Percentiles rank a stretch among this genome's conserved stretches.
phyloP scores from a whole-genome alignment of 30 jellyfish, hydroid and myxozoan species.

The Clytia hemisphaerica region DNA sequence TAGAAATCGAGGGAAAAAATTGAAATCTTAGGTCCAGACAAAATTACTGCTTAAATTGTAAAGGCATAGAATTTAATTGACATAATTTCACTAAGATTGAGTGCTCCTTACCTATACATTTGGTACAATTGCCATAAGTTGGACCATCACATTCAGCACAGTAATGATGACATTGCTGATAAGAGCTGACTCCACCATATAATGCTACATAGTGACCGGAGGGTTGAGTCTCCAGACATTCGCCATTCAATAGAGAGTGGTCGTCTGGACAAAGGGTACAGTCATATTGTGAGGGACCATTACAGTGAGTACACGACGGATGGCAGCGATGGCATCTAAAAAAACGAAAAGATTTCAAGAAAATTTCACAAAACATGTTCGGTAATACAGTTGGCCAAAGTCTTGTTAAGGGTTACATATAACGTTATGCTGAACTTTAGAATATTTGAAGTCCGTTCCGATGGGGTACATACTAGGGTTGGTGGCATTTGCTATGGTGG shows the following conservation, averaged over 20 bases:
- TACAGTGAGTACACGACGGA: conserved; percentile 8
- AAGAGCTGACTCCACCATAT: conserved; percentile 15
- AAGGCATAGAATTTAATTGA: too few relatives aligned
- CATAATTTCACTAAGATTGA: too few relatives aligned
- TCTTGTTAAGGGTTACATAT: too few relatives aligned
- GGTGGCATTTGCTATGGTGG: too few relatives aligned
- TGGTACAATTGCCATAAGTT: conserved; percentile 41
- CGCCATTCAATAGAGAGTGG: conserved; percentile 24
- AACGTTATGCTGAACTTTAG: too few relatives aligned
- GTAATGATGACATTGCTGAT: conserved; percentile 69
- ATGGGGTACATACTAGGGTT: too few relatives aligned
- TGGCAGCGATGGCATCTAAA: conserved; percentile 26
- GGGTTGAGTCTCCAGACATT: conserved; percentile 13
- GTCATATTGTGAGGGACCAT: conserved; percentile 28
- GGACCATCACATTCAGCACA: conserved; percentile 79
- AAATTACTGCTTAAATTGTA: neutral
- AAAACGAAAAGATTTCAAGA: too few relatives aligned
- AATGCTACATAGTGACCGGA: conserved; percentile 27
- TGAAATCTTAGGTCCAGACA: neutral
- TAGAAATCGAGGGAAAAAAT: neutral
- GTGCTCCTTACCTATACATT: conserved; percentile 63
- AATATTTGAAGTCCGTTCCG: too few relatives aligned
- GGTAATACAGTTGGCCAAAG: too few relatives aligned
- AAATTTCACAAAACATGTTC: too few relatives aligned
- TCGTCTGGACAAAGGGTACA: conserved; percentile 26